phyloP scores from a whole-genome alignment of 92 coral and sea anemone species.

The Muricea muricata region DNA sequence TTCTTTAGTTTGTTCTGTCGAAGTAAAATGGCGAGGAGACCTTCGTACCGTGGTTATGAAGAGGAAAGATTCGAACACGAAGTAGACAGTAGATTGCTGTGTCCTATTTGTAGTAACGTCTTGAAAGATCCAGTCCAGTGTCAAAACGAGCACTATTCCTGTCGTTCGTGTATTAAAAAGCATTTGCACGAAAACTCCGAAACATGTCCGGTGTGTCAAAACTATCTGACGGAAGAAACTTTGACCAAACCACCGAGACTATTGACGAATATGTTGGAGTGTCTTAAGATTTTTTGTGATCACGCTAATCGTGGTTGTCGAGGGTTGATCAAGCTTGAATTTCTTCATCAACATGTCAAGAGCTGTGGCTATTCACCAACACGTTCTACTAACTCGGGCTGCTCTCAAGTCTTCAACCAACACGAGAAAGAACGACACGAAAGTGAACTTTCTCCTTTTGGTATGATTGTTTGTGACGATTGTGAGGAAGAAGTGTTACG shows the following conservation, averaged over 20 bases:
- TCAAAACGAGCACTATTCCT: conserved; percentile 64
- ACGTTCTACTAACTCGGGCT: conserved; percentile 43
- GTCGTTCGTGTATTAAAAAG: conserved; percentile 62
- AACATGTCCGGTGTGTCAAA: conserved; percentile 79
- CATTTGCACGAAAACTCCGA: conserved; percentile 21
- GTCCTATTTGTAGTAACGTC: conserved; percentile 73
- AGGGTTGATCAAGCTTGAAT: conserved; percentile 71
- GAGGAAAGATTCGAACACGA: conserved; percentile 16
- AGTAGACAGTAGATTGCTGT: conserved; percentile 58
- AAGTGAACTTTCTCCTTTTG: conserved; percentile 7
- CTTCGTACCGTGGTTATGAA: conserved; percentile 7
- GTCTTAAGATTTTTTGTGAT: conserved; percentile 81
- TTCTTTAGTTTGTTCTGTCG: not conserved
- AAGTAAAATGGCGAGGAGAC: not conserved
- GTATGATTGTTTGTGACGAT: conserved; percentile 2
- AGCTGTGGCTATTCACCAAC: conserved; percentile 79
- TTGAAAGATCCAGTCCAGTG: conserved; percentile 75
- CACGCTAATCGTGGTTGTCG: conserved; percentile 80
- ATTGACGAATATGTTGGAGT: conserved; percentile 82
- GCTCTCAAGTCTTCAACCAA: conserved; percentile 2
- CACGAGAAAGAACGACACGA: not conserved
- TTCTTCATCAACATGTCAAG: conserved; percentile 77
- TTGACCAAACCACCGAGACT: conserved; percentile 83
- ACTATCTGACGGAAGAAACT: conserved; percentile 86
- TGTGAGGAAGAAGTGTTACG: not conserved